Evolutionary conservation across 37 sponge, comb jelly and placozoan genomes (phyloP), one percentile per base, ranked within the genome.

Genomic region (Amphimedon queenslandica): DNA sequence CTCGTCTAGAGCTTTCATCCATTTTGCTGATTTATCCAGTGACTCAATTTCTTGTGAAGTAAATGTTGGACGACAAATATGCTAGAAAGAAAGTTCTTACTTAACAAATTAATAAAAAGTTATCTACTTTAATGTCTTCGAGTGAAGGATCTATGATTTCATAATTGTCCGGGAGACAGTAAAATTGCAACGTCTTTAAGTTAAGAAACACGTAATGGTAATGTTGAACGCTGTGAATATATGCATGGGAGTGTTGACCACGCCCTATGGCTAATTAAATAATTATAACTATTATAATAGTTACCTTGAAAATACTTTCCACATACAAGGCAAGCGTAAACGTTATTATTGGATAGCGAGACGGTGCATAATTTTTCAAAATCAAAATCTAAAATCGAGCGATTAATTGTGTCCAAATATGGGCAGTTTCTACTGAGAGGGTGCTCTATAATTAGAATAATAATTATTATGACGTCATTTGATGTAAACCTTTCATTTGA

Each of bases 231-330:
- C 96, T 94, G 95, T 98, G 99, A 23, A 95, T 98, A 76, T 98
- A 92, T 21, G 95, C 99, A 73, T 94, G 93, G 0, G 95, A 92
- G 79, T 88, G 74, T 37, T 79, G 73, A 6, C 99, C 99, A 37
- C 99, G 84, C 30, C 99, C 99, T 94, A 58, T 47, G 8, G 13
- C 13, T 47, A 47, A 18, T 47, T 18, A 18, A 18, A 47, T 47
- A 18, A 47, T 47, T 47, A 47, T 47, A 18, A 47, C 53, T 13
- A 47, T 47, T 47, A 47, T 47, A 18, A 47, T 47, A 18, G 53
- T 47, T 47, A 94, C 96, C 99, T 92, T 98, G 99, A 64, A 94
- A 98, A 64, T 98, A 98, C 58, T 98, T 98, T 21, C 96, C 99
- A 78, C 99, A 98, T 16, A 98, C 93, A 23, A 98, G 86, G 55